A percentile compares a stretch with the other conserved stretches of the same genome.
phyloP scores from a whole-genome alignment of 2,113 vertebrate genomes.

The Platysteira castanea region DNA sequence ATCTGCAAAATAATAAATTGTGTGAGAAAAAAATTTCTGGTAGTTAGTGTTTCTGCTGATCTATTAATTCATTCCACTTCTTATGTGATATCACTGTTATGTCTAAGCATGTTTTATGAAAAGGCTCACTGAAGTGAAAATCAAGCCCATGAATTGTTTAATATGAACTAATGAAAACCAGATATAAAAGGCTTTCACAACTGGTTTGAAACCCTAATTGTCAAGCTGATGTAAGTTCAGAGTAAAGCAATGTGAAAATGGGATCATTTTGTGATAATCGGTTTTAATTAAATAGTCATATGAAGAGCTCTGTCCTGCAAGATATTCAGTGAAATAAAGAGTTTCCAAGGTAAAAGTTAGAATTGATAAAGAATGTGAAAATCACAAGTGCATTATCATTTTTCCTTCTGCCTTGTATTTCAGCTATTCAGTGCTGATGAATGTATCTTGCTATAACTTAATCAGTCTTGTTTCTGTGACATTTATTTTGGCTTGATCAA shows the following conservation, averaged over 20 bases:
- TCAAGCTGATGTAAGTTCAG: conserved; percentile 68
- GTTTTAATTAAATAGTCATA: conserved; percentile 63
- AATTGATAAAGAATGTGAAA: not conserved
- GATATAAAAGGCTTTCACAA: conserved; percentile 74
- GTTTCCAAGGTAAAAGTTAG: not conserved
- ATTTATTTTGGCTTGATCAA: not conserved
- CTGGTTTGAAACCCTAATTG: conserved; percentile 73
- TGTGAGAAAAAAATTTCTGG: not conserved
- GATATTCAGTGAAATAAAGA: not conserved
- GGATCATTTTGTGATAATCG: conserved; percentile 55
- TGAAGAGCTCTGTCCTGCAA: conserved; percentile 17
- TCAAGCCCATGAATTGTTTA: conserved; percentile 73
- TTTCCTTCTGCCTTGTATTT: not conserved
- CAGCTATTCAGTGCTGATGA: not conserved
- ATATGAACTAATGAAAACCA: conserved; percentile 79
- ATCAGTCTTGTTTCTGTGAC: not conserved
- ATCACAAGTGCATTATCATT: not conserved
- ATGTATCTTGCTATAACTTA: not conserved
- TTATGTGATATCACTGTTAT: conserved; percentile 58
- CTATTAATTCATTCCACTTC: conserved; percentile 71
- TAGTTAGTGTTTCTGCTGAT: conserved; percentile 69
- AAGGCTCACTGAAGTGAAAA: conserved; percentile 73
- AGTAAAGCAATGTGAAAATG: conserved; percentile 60
- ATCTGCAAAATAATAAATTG: conserved; percentile 62
- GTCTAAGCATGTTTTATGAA: conserved; percentile 72